phyloP scores from a whole-genome alignment of 2,888 invertebrate genomes.

The Malacosoma neustria region DNA sequence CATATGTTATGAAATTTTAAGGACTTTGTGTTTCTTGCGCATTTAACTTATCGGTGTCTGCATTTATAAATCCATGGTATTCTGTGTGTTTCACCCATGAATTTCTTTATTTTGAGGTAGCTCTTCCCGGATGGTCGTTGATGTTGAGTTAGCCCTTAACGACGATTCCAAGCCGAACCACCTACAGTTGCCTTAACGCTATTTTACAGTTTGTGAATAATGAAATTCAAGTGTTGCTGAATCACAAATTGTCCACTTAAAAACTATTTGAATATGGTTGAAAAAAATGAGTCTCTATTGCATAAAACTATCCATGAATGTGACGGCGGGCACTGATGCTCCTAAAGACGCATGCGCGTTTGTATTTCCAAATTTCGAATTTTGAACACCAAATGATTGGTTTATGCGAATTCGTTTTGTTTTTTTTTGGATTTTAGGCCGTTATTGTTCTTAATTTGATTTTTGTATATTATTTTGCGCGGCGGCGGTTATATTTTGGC shows the following conservation, averaged over 20 bases:
- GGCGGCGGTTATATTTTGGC: conserved; percentile 40
- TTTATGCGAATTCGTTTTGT: conserved; percentile 54
- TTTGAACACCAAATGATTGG: conserved; percentile 40
- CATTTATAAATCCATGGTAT: conserved; percentile 51
- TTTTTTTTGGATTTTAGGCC: conserved; percentile 35
- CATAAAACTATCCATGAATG: conserved; percentile 70
- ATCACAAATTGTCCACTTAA: conserved; percentile 61
- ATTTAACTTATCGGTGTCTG: conserved; percentile 60
- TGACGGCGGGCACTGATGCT: conserved; percentile 60
- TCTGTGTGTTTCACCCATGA: conserved; percentile 45
- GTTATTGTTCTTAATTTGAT: conserved; percentile 24
- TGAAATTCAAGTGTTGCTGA: conserved; percentile 74
- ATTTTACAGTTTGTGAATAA: conserved; percentile 58
- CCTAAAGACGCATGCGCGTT: conserved; percentile 63
- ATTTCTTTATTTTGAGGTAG: conserved; percentile 40
- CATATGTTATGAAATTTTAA: conserved; percentile 65
- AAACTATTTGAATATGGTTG: conserved; percentile 63
- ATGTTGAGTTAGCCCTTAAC: conserved; percentile 58
- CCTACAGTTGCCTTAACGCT: conserved; percentile 70
- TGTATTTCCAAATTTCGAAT: conserved; percentile 52
- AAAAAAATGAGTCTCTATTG: conserved; percentile 66
- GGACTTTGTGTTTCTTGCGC: conserved; percentile 58
- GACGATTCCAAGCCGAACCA: conserved; percentile 63
- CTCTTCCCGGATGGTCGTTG: conserved; percentile 65
- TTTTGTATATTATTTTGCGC: conserved; percentile 30